phyloP scores from a whole-genome alignment of 2,113 vertebrate species.

The Calyptommatus sinebrachiatus region DNA sequence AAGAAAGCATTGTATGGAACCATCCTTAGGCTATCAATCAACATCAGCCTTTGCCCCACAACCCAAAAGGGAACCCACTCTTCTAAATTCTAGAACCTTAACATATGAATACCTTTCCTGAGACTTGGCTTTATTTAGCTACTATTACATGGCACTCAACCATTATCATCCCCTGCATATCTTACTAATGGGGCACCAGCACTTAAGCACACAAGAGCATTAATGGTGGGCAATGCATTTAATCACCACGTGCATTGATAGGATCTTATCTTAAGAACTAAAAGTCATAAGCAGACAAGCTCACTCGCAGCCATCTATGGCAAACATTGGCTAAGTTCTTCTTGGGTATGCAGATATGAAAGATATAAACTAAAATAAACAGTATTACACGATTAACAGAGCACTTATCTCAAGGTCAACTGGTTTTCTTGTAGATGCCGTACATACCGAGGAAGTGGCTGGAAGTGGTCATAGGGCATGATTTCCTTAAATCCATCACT shows the following conservation, averaged over 20 bases:
- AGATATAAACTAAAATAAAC: not conserved
- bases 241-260: not conserved
- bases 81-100: not conserved
- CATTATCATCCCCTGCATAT: not conserved
- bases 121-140: not conserved
- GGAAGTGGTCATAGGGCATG: conserved; percentile 95
- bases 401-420: conserved; percentile 12
- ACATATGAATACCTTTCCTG: not conserved
- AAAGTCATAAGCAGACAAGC: not conserved
- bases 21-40: too few species aligned
- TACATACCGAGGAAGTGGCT: conserved; percentile 91
- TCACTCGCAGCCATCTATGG: not conserved
- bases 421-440: not conserved
- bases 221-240: not conserved
- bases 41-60: not conserved
- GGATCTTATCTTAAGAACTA: conserved; percentile 7
- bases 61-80: too few species aligned
- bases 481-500: conserved; percentile 96
- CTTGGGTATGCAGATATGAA: not conserved
- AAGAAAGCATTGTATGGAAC: too few species aligned
- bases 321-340: not conserved
- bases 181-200: not conserved
- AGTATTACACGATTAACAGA: not conserved
- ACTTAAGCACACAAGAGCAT: not conserved
- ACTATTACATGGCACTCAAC: conserved; percentile 1